phyloP scores from a whole-genome alignment of 1,140 invertebrate genomes.

The Polypedilum pembai region DNA sequence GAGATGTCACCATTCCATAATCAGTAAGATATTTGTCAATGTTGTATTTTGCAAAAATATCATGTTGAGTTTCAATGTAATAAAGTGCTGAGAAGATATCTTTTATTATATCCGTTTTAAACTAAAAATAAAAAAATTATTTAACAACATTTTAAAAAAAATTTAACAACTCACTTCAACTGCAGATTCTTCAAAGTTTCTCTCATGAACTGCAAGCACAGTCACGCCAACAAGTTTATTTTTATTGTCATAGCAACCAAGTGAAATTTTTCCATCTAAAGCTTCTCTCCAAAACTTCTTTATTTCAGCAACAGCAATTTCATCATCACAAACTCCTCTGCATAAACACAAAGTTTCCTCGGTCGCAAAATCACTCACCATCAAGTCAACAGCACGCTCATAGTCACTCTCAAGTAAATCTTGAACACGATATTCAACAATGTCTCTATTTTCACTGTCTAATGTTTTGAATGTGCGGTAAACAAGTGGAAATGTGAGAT shows the following conservation, averaged over 20 bases:
- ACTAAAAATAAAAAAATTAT: neutral
- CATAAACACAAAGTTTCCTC: neutral
- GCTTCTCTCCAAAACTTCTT: neutral
- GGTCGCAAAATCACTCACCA: neutral
- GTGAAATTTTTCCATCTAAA: neutral
- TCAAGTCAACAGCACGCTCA: neutral
- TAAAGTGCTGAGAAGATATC: neutral
- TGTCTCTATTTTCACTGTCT: neutral
- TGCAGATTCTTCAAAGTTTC: neutral
- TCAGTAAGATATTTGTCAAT: conserved; percentile 11
- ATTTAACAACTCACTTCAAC: neutral
- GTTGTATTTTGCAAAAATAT: neutral
- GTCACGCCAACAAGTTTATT: neutral
- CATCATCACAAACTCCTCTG: neutral
- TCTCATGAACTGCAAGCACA: neutral
- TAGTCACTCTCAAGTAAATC: neutral
- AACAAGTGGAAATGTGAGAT: neutral
- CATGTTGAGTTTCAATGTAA: neutral
- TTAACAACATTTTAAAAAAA: neutral
- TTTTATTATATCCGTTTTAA: neutral
- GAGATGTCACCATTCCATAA: neutral
- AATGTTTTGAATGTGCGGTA: neutral
- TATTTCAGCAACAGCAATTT: neutral
- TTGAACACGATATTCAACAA: conserved; percentile 2
- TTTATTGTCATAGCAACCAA: neutral